A percentile compares a stretch with the other conserved stretches of the same genome.
Conservation (phyloP, 2,888 invertebrate species). For the Lithosia quadra region DNA sequence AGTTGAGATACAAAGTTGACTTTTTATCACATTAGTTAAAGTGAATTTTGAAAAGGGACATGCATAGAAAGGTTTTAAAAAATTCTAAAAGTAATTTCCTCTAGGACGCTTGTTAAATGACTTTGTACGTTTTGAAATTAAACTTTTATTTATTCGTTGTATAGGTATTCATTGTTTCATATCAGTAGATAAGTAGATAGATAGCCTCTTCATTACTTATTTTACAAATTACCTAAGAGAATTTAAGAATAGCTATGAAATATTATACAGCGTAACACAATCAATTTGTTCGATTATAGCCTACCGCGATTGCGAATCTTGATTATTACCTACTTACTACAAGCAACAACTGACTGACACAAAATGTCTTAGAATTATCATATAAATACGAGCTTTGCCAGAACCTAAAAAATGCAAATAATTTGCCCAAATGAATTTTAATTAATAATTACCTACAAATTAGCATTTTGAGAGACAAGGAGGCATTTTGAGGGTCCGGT, state of each 20-base stretch:
- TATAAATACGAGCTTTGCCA: not conserved
- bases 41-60: not conserved
- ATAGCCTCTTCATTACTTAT: too few relatives aligned
- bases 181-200: too few relatives aligned
- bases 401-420: not conserved
- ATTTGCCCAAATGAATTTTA: not conserved
- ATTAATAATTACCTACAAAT: not conserved
- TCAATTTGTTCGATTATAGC: not conserved
- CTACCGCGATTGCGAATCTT: not conserved
- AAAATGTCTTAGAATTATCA: not conserved
- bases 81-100: not conserved
- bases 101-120: not conserved
- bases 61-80: not conserved
- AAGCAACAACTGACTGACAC: too few relatives aligned
- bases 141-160: not conserved
- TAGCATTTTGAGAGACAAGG: too few relatives aligned
- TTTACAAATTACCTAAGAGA: too few relatives aligned
- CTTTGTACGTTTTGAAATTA: not conserved
- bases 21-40: constrained; percentile 1
- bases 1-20: constrained; percentile 2
- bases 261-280: not conserved
- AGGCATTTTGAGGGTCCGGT: not conserved
- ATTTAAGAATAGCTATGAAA: not conserved
- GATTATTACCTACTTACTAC: too few relatives aligned
- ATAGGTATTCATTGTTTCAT: not conserved